These are phyloP conservation scores for Coenobita brevimanus DNA, from an alignment of 1,140 invertebrate genomes.

Conservation along the genomic window DNA sequence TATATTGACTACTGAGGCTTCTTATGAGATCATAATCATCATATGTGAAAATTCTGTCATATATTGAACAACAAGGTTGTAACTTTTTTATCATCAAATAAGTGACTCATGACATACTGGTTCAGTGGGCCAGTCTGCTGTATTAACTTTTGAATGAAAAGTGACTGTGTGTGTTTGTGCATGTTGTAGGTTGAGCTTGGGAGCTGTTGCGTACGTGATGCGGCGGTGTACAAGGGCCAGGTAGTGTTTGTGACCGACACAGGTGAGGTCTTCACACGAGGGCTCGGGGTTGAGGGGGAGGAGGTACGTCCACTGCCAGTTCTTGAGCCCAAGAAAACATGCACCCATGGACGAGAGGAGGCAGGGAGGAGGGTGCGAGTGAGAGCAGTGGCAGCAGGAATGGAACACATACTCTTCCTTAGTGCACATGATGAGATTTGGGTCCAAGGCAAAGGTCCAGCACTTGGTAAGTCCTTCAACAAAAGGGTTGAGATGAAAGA, in stretches of 20 bases:
- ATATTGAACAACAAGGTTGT: no score
- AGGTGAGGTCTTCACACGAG: constrained; percentile 45
- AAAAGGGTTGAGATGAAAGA: no score
- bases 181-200: constrained; percentile 42
- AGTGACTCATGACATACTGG: neutral
- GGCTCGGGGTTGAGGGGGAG: constrained; percentile 26
- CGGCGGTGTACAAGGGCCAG: constrained; percentile 47
- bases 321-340: constrained; percentile 58
- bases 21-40: neutral
- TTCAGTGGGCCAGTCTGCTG: neutral
- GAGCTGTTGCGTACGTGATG: constrained; percentile 50
- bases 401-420: constrained; percentile 50
- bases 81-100: no score
- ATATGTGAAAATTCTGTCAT: no score
- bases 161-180: neutral
- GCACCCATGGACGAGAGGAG: constrained; percentile 57
- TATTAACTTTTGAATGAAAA: neutral
- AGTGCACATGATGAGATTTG: constrained; percentile 55
- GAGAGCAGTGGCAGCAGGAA: constrained; percentile 41
- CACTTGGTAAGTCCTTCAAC: constrained; percentile 40
- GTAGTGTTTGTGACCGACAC: constrained; percentile 58
- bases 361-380: constrained; percentile 48
- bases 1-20: no score
- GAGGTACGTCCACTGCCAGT: constrained; percentile 36
- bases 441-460: constrained; percentile 58